Conservation (phyloP, 2,888 invertebrate genomes). For the Plemyria rubiginata region DNA sequence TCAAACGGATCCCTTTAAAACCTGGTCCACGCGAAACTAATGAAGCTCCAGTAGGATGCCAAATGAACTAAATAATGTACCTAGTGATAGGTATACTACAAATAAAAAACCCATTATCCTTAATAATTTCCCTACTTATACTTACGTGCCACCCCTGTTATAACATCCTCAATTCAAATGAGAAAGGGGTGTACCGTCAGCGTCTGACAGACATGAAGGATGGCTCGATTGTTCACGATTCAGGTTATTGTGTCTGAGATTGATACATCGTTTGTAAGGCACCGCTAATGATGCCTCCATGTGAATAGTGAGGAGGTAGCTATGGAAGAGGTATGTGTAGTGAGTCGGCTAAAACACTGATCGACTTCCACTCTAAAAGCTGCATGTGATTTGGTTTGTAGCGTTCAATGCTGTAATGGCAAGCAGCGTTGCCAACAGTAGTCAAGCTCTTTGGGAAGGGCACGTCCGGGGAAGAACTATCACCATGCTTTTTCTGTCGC, state of each 20-base stretch:
- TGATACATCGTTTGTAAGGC: conserved; percentile 29
- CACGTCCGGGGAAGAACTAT: too few species aligned
- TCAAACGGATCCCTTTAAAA: too few species aligned
- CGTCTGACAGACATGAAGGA: conserved; percentile 21
- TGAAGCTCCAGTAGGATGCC: too few species aligned
- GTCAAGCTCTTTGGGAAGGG: too few species aligned
- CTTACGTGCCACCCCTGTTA: conserved; percentile 1
- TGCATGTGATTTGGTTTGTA: too few species aligned
- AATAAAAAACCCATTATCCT: not conserved
- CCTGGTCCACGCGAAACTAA: too few species aligned
- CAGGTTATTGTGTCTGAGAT: conserved; percentile 37
- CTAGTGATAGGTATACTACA: too few species aligned
- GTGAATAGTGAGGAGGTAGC: conserved; percentile 22
- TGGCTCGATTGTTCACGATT: conserved; percentile 19
- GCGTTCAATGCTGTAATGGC: too few species aligned
- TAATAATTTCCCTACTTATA: not conserved
- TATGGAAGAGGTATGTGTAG: not conserved
- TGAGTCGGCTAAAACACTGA: not conserved
- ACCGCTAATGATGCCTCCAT: conserved; percentile 27
- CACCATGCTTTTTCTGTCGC: too few species aligned
- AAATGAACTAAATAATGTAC: too few species aligned
- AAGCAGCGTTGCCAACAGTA: too few species aligned
- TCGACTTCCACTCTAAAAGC: too few species aligned
- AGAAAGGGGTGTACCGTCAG: conserved; percentile 21
- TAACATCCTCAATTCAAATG: conserved; percentile 11